Evolutionary conservation across 2,113 vertebrate species (phyloP).

Genomic region (Cyanoramphus novaezelandiae): DNA sequence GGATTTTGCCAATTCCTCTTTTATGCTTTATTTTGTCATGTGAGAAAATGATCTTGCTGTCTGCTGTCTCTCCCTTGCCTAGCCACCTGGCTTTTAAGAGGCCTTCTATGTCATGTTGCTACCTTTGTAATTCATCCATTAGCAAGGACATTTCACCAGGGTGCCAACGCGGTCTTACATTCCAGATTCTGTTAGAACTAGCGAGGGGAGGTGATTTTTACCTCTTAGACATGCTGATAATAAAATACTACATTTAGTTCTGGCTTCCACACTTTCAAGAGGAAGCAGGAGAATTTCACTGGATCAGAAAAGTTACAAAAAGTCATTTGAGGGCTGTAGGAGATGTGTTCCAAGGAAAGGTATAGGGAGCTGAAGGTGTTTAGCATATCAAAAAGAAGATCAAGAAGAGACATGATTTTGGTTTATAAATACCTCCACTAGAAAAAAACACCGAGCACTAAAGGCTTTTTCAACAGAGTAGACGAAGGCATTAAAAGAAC

Average conservation of each 20-base stretch:
- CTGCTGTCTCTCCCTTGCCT: conserved; percentile 63
- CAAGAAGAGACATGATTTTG: conserved; percentile 50
- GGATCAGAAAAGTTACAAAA: conserved; percentile 68
- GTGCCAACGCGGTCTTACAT: conserved; percentile 57
- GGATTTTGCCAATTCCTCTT: conserved; percentile 66
- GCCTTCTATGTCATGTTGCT: conserved; percentile 53
- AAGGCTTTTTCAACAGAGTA: conserved; percentile 29
- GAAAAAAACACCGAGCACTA: conserved; percentile 26
- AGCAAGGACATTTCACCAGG: conserved; percentile 67
- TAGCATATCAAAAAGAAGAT: conserved; percentile 65
- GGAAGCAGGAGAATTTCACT: conserved; percentile 53
- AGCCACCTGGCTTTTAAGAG: conserved; percentile 66
- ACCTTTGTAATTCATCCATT: conserved; percentile 67
- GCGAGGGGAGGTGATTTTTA: conserved; percentile 62
- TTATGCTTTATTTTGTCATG: conserved; percentile 67
- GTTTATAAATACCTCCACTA: conserved; percentile 18
- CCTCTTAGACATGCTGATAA: conserved; percentile 61
- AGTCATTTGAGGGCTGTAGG: conserved; percentile 62
- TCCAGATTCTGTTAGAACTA: conserved; percentile 63
- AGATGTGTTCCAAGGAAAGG: conserved; percentile 44
- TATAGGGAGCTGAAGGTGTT: conserved; percentile 38
- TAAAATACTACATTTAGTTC: conserved; percentile 61
- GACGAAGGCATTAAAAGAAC: conserved; percentile 53
- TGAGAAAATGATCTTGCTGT: conserved; percentile 60
- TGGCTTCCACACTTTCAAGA: conserved; percentile 52